Evolutionary conservation across 2,113 vertebrate species (phyloP).

Genomic region (Mixornis gularis): DNA sequence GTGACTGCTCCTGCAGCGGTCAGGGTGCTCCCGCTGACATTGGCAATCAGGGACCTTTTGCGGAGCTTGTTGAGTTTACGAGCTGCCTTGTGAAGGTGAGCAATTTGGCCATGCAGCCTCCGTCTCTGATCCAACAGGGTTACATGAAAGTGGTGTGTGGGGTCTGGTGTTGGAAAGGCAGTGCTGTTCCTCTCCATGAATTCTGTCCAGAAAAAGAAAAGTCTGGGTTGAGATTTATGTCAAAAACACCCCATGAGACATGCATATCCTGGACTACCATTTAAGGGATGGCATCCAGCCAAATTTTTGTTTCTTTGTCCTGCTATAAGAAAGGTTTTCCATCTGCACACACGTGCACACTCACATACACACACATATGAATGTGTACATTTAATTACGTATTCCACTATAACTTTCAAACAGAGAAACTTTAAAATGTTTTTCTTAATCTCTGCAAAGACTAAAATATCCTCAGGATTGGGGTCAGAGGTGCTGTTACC

Average conservation of each 20-base stretch:
- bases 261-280: neutral
- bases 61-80: conserved; percentile 59
- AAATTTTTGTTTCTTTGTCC: neutral
- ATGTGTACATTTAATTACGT: neutral
- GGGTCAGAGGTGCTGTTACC: neutral
- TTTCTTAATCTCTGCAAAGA: neutral
- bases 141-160: conserved; percentile 53
- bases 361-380: neutral
- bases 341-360: neutral
- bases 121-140: conserved; percentile 65
- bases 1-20: conserved; percentile 54
- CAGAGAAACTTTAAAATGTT: neutral
- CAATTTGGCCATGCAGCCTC: conserved; percentile 55
- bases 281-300: neutral
- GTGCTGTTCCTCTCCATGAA: conserved; percentile 45
- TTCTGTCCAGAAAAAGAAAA: conserved; percentile 34
- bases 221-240: neutral
- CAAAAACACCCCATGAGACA: neutral
- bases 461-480: neutral
- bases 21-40: conserved; percentile 62
- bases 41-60: conserved; percentile 59
- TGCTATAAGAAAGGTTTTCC: neutral
- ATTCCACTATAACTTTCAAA: neutral
- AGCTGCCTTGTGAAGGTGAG: conserved; percentile 63
- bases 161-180: neutral